Conservation (phyloP, 2,797 vertebrate species). For the Alectoris magna region DNA sequence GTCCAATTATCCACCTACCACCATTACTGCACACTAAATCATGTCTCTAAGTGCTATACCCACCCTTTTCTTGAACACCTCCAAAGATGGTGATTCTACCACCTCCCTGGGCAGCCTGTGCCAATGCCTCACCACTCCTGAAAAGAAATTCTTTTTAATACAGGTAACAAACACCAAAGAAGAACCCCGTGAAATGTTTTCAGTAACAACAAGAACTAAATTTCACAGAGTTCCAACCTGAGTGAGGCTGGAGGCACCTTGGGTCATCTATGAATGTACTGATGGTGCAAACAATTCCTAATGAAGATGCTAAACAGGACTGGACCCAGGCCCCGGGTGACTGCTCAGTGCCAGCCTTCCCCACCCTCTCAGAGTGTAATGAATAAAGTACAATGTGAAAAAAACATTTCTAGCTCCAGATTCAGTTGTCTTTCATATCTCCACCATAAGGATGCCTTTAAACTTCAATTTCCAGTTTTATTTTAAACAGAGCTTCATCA, state of each 20-base stretch:
- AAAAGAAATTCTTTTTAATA: background rate
- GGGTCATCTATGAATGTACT: too few species aligned
- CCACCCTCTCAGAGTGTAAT: background rate
- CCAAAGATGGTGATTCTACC: too few species aligned
- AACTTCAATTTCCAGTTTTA: background rate
- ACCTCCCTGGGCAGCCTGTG: too few species aligned
- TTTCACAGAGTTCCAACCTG: background rate
- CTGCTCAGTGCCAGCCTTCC: too few species aligned
- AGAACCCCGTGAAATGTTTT: background rate
- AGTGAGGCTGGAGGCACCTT: accelerated
- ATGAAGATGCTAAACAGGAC: background rate
- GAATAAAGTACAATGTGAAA: background rate
- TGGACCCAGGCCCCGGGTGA: background rate
- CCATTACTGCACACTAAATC: too few species aligned
- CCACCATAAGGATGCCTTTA: background rate
- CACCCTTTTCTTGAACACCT: too few species aligned
- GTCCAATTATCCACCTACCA: too few species aligned
- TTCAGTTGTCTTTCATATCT: background rate
- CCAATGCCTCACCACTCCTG: too few species aligned
- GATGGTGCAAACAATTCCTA: background rate
- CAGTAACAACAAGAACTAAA: background rate
- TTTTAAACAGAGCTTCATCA: background rate
- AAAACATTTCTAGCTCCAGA: background rate
- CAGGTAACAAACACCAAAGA: constrained; percentile 1
- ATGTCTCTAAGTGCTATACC: too few species aligned